Evolutionary conservation across 2,888 invertebrate genomes (phyloP).

Genomic region (Drosophila suboccidentalis): DNA sequence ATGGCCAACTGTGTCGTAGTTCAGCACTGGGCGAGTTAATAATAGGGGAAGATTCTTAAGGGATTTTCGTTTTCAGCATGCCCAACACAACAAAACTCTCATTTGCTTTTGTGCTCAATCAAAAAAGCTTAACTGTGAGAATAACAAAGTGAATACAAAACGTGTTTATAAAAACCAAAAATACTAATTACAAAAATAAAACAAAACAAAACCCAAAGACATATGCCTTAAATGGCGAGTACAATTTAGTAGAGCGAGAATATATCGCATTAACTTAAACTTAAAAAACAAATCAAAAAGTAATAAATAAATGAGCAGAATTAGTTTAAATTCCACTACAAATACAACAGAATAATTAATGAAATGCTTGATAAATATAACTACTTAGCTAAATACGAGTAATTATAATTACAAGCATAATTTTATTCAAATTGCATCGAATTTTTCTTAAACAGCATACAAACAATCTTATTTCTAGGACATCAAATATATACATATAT

Average conservation of each 20-base stretch:
- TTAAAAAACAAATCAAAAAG: constrained; percentile 15
- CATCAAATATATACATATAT: constrained; percentile 46
- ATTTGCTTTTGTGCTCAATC: constrained; percentile 85
- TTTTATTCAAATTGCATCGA: constrained; percentile 79
- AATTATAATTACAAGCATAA: constrained; percentile 44
- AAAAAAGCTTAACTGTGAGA: constrained; percentile 86
- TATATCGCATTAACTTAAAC: constrained; percentile 55
- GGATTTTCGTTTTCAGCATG: constrained; percentile 47
- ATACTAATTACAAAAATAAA: constrained; percentile 38
- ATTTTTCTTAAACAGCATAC: constrained; percentile 74
- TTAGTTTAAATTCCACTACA: constrained; percentile 18
- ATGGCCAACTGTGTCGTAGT: constrained; percentile 12
- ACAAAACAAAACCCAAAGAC: constrained; percentile 52
- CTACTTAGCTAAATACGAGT: constrained; percentile 40
- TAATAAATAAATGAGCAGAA: constrained; percentile 20
- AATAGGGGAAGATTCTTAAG: constrained; percentile 85
- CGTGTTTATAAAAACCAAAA: constrained; percentile 42
- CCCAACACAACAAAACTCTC: constrained; percentile 58
- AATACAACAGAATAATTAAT: constrained; percentile 19
- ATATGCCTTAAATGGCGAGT: constrained; percentile 43
- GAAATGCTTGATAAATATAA: constrained; percentile 49
- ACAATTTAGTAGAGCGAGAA: constrained; percentile 59
- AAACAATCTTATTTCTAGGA: constrained; percentile 74
- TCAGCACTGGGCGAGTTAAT: constrained; percentile 71
- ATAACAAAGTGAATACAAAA: constrained; percentile 69